Evolutionary conservation across 2,797 vertebrate genomes (phyloP), one percentile per base, ranked within the genome.

Genomic region (Pterois miles): DNA sequence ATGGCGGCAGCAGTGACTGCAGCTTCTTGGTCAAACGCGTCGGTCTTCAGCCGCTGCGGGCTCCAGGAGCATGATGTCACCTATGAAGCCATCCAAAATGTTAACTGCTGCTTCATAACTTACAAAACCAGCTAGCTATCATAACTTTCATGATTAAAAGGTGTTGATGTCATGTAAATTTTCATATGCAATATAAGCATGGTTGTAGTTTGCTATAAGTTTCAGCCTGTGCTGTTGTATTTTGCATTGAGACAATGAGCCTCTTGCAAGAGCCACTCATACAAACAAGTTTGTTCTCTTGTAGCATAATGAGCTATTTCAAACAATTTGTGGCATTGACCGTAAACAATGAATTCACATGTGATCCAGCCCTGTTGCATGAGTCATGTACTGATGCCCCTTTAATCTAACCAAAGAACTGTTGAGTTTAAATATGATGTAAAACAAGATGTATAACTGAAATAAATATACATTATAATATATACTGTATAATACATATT

Each of bases 1-100:
- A 98, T 99, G 92, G 83, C 88, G 31, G 43, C 73, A 2, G 81
- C 54, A 1, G 56, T 20, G 53, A 22, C 1, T 0, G 64, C 34
- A 6, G 38, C 23, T 38, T 62, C 4, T 75, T 1, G 0, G 29
- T 89, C 54, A 81, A 80, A 68, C 29, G 0, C 1, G 56, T 74
- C 0, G 7, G n/a, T 57, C 36, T 76, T 56, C 65, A 60, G 69
- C 75, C 11, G 65, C 71, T 22, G 52, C 1, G 1, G 23, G 14
- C 9, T 71, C 53, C 46, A 27, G 43, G 60, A 50, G 25, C 89
- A 90, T 90, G 72, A 29, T 13, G 71, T 65, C 78, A 48, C 74
- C 89, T 91, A 31, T 5, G 23, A 48, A 33, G 52, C 7, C 25
- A 69, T 22, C 22, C 6, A 4, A 60, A 38, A 56, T 4, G 2